phyloP scores from a whole-genome alignment of 2,113 vertebrate species.

The Indicator maculatus region DNA sequence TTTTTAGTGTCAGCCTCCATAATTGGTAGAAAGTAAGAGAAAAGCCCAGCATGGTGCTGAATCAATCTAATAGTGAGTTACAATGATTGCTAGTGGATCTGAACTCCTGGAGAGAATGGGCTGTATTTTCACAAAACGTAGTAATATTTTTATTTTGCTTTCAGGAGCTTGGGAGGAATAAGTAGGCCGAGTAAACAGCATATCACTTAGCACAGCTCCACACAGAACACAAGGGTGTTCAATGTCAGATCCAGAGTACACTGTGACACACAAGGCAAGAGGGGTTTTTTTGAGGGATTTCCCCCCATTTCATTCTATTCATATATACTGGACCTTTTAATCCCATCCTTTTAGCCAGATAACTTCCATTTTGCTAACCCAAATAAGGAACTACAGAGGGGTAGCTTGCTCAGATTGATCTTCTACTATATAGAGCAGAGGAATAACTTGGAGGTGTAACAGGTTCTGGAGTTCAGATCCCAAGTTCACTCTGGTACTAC shows the following conservation, averaged over 20 bases:
- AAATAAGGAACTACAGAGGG: neutral
- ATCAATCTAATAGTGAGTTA: constrained; percentile 12
- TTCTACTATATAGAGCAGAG: neutral
- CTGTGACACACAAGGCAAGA: neutral
- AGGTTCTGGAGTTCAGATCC: neutral
- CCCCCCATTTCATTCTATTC: neutral
- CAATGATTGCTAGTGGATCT: neutral
- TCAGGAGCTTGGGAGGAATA: neutral
- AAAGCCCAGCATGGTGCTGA: constrained; percentile 4
- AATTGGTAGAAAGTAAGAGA: constrained; percentile 35
- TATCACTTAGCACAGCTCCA: neutral
- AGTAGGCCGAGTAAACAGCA: neutral
- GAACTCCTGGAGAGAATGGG: neutral
- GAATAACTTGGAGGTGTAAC: neutral
- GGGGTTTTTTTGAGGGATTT: neutral
- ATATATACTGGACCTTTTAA: neutral
- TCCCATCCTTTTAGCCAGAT: neutral
- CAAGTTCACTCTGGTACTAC: neutral
- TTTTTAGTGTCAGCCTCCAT: neutral
- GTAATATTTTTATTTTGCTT: neutral
- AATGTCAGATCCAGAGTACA: neutral
- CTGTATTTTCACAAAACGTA: neutral
- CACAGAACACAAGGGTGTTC: neutral
- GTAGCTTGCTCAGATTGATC: neutral
- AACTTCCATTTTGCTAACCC: neutral